Evolutionary conservation across 2,113 vertebrate genomes (phyloP), one percentile per base, ranked within the genome.

Genomic region (Oostethus manadensis): DNA sequence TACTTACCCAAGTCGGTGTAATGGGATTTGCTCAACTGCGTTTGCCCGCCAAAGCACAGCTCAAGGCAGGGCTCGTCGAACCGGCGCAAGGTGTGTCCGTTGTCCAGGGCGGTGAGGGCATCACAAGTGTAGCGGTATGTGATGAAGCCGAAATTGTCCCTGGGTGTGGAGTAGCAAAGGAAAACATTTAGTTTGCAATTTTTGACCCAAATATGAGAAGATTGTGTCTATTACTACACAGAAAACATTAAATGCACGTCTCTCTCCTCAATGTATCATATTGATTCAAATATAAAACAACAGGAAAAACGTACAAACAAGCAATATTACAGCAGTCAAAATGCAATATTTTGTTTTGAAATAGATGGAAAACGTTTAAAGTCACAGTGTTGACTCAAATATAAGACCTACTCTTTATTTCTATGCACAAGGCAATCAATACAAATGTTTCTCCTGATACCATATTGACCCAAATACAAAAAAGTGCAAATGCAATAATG

Each of bases 51-150:
- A 81, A 98, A 98, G 92, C 94, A 96, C 86, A 99, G 90, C 89
- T 99, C 93, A 69, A 98, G 97, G 87, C 93, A 93, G 66, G 94
- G 94, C 77, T 99, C 96, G 23, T 92, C 89, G 29, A 90, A 90
- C 89, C 92, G 89, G 90, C 93, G 94, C 79, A 99, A 89, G 87
- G 94, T 93, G 84, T 96, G 94, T 92, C 95, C 97, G 55, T 97
- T 97, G 88, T 98, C 94, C 86, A 99, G 92, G 90, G 95, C 97
- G 89, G 95, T 93, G 35, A 95, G 96, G 80, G 96, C 97, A 44
- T 98, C 97, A 91, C 96, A 99, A 83, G 93, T 98, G 70, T 97
- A 98, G 89, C 96, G 95, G 92, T 98, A 99, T 81, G 93, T 98
- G 92, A 99, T 97, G 91, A 98, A 99, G 92, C 94, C 97, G 81